Evolutionary conservation across 2,113 vertebrate species (phyloP), one percentile per base, ranked within the genome.

Genomic region (Lepus europaeus): DNA sequence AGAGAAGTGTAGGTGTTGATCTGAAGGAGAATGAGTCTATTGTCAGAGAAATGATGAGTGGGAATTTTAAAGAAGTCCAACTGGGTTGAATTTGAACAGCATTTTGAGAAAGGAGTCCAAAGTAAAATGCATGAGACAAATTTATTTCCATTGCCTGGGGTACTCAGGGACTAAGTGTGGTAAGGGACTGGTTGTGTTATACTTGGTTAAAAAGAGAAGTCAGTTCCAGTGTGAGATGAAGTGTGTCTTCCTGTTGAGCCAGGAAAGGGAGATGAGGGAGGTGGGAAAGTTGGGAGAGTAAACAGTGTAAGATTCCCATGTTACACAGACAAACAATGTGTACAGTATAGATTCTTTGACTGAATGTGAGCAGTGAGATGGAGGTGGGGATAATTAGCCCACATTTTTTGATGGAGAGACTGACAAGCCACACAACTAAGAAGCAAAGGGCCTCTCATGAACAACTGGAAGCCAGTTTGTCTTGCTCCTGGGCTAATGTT

Each of bases 191-290:
- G 63, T 25, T 31, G 12, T 78, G 33, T 56, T 51, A 10, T 19
- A 51, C 64, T 68, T 68, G 19, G 49, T 64, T 96, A 85, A 90
- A 59, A 69, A 88, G 89, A 89, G 53, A 90, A 87, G 49, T 92
- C 45, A 95, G 73, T 33, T 25, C 14, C 66, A 33, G 10, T 1
- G 73, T 84, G 45, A 72, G 61, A 59, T 66, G 70, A 83, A 79
- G 39, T 83, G 39, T 5, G 23, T 82, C 70, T 73, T 59, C 27
- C 16, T 22, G 27, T 31, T 16, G 53, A 80, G 49, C 64, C 29
- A 1, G 6, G 31, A 31, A 25, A 9, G 5, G 0, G 20, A n/a
- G 14, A 39, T 56, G 7, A 31, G 39, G 33, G 83, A 73, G 61
- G 6, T 68, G 61, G 89, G 70, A n/a, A 89, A 56, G 59, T 33